A percentile compares a stretch with the other conserved stretches of the same genome.
phyloP scores from a whole-genome alignment of 2,113 vertebrate genomes.

The Calidris pygmaea region DNA sequence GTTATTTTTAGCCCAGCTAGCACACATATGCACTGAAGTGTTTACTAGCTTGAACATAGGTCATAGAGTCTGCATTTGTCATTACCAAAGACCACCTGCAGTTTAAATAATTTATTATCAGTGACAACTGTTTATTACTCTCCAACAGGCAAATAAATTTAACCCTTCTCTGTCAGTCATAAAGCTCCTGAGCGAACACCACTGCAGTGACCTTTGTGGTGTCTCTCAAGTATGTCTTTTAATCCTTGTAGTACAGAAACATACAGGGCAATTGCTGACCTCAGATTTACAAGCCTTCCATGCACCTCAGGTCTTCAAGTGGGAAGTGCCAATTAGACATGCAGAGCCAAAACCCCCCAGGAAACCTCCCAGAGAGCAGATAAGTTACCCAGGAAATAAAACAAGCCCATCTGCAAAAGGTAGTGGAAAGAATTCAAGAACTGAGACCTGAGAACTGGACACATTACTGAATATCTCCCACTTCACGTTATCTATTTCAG shows the following conservation, averaged over 20 bases:
- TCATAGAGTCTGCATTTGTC: constrained; percentile 58
- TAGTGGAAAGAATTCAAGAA: background rate
- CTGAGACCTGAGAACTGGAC: background rate
- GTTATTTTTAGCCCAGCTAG: constrained; percentile 55
- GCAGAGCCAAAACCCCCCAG: background rate
- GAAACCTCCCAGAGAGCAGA: background rate
- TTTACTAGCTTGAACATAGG: constrained; percentile 62
- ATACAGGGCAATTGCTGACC: background rate
- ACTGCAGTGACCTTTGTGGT: background rate
- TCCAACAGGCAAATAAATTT: constrained; percentile 29
- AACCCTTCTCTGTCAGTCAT: constrained; percentile 17
- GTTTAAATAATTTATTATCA: constrained; percentile 60
- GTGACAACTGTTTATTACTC: constrained; percentile 44
- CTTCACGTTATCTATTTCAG: background rate
- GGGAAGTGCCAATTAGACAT: background rate
- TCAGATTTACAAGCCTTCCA: background rate
- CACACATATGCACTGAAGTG: constrained; percentile 29
- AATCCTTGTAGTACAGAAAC: background rate
- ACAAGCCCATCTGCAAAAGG: background rate
- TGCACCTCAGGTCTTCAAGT: background rate
- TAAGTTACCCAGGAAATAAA: background rate
- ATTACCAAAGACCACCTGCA: constrained; percentile 62
- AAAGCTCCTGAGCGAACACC: background rate
- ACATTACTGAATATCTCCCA: background rate
- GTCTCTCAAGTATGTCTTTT: background rate